These are phyloP conservation scores for Galaxea fascicularis DNA, from an alignment of 92 coral and sea anemone species.

Conservation along the genomic window DNA sequence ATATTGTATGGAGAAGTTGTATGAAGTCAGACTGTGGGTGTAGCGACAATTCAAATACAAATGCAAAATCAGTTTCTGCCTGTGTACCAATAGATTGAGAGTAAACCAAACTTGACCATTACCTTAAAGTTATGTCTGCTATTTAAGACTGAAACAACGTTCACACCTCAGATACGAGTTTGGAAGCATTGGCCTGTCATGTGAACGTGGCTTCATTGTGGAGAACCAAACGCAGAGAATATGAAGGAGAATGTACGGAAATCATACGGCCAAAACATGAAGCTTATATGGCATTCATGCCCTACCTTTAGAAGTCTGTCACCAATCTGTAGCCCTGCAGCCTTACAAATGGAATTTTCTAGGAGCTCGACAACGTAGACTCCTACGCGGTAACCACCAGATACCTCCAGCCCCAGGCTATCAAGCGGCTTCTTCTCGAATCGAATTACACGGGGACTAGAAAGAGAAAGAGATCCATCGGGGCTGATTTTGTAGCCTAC, in stretches of 20 bases:
- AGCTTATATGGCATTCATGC: background rate
- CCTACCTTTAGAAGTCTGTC: conserved; percentile 93
- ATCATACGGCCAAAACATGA: background rate
- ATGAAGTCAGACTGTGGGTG: no score
- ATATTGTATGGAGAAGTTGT: no score
- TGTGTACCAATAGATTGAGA: no score
- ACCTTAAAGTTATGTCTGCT: no score
- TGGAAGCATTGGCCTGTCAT: no score
- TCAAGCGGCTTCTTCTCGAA: conserved; percentile 85
- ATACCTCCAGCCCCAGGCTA: conserved; percentile 85
- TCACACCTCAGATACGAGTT: no score
- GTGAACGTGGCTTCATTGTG: no score
- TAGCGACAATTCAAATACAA: no score
- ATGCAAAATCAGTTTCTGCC: no score
- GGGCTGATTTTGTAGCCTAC: background rate
- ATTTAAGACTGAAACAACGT: no score
- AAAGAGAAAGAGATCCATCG: background rate
- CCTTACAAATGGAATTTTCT: conserved; percentile 85
- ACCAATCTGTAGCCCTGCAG: conserved; percentile 85
- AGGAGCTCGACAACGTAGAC: conserved; percentile 88
- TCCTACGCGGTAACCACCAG: conserved; percentile 95
- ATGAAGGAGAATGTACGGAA: background rate
- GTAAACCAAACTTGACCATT: no score
- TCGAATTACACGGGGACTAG: conserved; percentile 92
- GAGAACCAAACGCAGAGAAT: background rate